Conservation (phyloP, 1,140 invertebrate species). For the Hypothenemus hampei region DNA sequence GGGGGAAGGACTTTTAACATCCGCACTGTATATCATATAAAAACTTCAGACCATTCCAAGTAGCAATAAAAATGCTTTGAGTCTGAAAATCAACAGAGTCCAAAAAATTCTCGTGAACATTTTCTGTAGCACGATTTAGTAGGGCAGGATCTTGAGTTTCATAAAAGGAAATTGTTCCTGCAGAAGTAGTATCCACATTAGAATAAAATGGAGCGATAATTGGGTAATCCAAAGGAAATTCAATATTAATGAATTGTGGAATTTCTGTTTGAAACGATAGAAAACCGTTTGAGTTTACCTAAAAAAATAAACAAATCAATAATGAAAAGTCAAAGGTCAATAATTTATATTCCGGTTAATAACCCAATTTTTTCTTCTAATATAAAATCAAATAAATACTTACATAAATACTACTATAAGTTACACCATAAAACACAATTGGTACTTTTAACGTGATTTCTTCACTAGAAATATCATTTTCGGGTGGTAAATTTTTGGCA, state of each 20-base stretch:
- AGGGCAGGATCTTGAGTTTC: constrained; percentile 64
- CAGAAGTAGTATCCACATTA: constrained; percentile 76
- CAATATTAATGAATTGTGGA: constrained; percentile 76
- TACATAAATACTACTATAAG: constrained; percentile 41
- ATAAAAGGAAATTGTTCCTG: constrained; percentile 73
- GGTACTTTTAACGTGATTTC: constrained; percentile 48
- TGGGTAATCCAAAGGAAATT: constrained; percentile 86
- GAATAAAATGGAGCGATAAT: constrained; percentile 87
- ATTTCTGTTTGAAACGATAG: constrained; percentile 86
- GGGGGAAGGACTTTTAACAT: no score
- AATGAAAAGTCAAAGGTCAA: constrained; percentile 3
- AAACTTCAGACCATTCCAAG: constrained; percentile 61
- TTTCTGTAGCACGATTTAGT: constrained; percentile 59
- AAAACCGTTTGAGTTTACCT: constrained; percentile 90
- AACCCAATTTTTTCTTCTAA: background rate
- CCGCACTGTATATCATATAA: no score
- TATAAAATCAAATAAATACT: constrained; percentile 23
- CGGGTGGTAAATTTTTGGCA: constrained; percentile 41
- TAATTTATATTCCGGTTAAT: constrained; percentile 1
- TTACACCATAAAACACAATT: constrained; percentile 38
- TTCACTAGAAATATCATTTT: constrained; percentile 47
- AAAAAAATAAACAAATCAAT: background rate
- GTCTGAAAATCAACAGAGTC: constrained; percentile 63
- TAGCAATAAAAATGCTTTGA: constrained; percentile 55
- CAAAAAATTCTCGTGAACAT: constrained; percentile 67